Conservation (phyloP, 2,113 vertebrate genomes). For the Xenus cinereus region DNA sequence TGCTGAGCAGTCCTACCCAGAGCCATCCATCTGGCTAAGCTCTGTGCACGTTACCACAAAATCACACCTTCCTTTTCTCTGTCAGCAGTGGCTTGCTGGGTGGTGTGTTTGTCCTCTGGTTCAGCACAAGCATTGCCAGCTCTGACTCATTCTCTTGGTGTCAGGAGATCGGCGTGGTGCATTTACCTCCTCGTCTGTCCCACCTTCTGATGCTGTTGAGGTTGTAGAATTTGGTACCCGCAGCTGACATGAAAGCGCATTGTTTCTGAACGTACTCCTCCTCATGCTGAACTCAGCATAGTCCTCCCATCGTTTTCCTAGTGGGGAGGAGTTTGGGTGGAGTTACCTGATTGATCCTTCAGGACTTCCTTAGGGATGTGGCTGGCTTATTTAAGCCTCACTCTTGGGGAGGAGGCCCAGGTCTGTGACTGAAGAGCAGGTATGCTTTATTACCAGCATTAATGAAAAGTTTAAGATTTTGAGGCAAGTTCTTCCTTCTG, state of each 20-base stretch:
- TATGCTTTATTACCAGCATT: neutral
- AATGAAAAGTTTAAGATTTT: neutral
- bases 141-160: slow-evolving; percentile 8
- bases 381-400: neutral
- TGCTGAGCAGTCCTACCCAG: neutral
- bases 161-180: neutral
- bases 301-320: neutral
- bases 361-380: neutral
- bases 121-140: neutral
- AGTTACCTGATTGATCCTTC: neutral
- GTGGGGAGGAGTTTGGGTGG: neutral
- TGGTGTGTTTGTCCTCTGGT: neutral
- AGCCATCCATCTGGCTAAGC: neutral
- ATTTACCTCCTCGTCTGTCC: neutral
- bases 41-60: neutral
- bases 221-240: neutral
- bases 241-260: neutral
- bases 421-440: neutral
- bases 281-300: neutral
- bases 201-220: neutral
- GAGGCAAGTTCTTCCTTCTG: neutral
- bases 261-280: neutral
- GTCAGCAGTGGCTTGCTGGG: neutral
- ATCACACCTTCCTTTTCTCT: neutral
- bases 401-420: neutral